phyloP scores from a whole-genome alignment of 2,113 vertebrate genomes.

The Peromyscus leucopus region DNA sequence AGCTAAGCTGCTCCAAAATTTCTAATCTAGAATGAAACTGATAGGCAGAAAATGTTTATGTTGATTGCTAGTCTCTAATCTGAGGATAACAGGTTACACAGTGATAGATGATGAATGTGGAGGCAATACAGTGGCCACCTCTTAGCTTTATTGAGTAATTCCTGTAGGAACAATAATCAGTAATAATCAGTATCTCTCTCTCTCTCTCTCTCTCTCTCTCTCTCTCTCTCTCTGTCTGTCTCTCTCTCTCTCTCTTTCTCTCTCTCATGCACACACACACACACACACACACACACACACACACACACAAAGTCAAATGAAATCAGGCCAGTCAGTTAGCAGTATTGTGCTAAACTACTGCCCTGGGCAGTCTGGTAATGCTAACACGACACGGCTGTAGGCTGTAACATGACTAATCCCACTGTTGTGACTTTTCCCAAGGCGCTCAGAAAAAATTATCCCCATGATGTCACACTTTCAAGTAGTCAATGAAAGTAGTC shows the following conservation, averaged over 20 bases:
- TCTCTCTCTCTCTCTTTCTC: too few relatives aligned
- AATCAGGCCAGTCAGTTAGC: constrained; percentile 58
- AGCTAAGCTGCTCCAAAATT: background rate
- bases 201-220: too few relatives aligned
- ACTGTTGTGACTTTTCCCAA: background rate
- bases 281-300: background rate
- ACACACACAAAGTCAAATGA: background rate
- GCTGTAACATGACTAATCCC: constrained; percentile 30
- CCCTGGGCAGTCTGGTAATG: constrained; percentile 62
- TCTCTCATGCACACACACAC: too few relatives aligned
- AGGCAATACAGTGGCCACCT: background rate
- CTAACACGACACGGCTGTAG: background rate
- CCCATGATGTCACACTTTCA: constrained; percentile 47
- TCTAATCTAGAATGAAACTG: background rate
- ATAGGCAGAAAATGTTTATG: background rate
- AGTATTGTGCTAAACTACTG: constrained; percentile 68
- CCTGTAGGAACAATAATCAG: constrained; percentile 58
- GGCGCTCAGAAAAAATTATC: constrained; percentile 16
- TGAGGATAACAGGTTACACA: background rate
- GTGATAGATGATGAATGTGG: background rate
- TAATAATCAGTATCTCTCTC: background rate
- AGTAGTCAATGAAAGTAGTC: constrained; percentile 64
- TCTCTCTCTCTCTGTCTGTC: too few relatives aligned
- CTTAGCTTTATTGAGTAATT: constrained; percentile 72
- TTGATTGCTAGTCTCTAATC: background rate